These are phyloP conservation scores for Caprella mutica DNA, from an alignment of 2,888 invertebrate species.

Conservation along the genomic window DNA sequence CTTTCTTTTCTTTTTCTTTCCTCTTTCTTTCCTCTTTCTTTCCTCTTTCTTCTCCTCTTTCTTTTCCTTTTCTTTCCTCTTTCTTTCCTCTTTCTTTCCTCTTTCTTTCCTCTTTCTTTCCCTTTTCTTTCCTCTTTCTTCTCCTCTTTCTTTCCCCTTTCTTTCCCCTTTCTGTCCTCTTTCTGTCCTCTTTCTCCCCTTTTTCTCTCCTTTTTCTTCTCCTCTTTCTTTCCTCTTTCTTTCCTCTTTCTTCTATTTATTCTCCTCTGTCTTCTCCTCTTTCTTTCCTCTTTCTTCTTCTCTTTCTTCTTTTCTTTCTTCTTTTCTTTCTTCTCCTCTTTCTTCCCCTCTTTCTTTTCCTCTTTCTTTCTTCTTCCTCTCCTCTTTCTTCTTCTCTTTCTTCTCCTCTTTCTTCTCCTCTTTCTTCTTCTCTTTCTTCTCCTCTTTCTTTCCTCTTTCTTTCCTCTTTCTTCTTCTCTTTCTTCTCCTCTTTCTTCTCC, in stretches of 20 bases:
- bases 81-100: no score
- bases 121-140: no score
- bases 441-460: not conserved
- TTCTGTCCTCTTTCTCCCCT: not conserved
- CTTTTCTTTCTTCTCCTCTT: no score
- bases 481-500: not conserved
- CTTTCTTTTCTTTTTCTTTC: not conserved
- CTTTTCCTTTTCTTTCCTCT: not conserved
- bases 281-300: not conserved
- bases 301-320: not conserved
- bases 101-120: no score
- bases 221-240: not conserved
- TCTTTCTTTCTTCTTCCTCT: no score
- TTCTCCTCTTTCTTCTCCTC: no score
- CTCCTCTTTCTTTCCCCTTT: no score
- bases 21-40: not conserved
- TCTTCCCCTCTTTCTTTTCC: no score
- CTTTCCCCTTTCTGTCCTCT: not conserved
- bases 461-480: not conserved
- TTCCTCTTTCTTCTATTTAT: not conserved
- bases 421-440: no score
- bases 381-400: not conserved
- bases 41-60: not conserved
- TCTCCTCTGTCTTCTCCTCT: not conserved
- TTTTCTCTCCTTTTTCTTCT: not conserved